Conservation (phyloP, 2,888 invertebrate genomes). For the Drosophila stalkeri region DNA sequence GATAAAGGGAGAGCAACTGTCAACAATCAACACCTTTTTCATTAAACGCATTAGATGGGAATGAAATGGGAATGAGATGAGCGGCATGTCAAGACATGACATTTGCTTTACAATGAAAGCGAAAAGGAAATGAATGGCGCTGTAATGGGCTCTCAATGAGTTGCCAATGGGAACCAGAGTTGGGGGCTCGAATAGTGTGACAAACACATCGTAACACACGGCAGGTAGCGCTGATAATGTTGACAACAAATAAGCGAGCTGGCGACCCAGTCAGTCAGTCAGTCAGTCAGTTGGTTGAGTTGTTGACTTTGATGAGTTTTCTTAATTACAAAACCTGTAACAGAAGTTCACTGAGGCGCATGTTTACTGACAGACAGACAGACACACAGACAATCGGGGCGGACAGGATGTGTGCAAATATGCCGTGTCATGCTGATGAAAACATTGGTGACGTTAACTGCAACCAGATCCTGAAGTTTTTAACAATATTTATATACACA, state of each 20-base stretch:
- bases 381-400: background rate
- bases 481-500: slow-evolving; percentile 2
- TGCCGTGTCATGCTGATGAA: slow-evolving; percentile 63
- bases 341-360: slow-evolving; percentile 62
- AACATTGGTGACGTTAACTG: slow-evolving; percentile 23
- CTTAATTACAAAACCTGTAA: slow-evolving; percentile 77
- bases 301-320: slow-evolving; percentile 81
- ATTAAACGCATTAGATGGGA: slow-evolving; percentile 76
- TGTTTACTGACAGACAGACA: slow-evolving; percentile 32
- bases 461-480: slow-evolving; percentile 26
- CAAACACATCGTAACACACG: slow-evolving; percentile 14
- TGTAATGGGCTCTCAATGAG: slow-evolving; percentile 52
- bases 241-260: slow-evolving; percentile 61
- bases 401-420: slow-evolving; percentile 64
- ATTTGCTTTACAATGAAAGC: slow-evolving; percentile 76
- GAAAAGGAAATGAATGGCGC: slow-evolving; percentile 72
- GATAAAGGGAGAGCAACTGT: slow-evolving; percentile 51
- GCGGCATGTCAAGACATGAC: slow-evolving; percentile 58
- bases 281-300: slow-evolving; percentile 49
- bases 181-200: slow-evolving; percentile 41
- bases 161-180: slow-evolving; percentile 23
- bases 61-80: slow-evolving; percentile 23
- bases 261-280: slow-evolving; percentile 40
- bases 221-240: slow-evolving; percentile 49
- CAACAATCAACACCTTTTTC: slow-evolving; percentile 81